phyloP scores from a whole-genome alignment of 2,888 invertebrate species.

The Crocallis elinguaria region DNA sequence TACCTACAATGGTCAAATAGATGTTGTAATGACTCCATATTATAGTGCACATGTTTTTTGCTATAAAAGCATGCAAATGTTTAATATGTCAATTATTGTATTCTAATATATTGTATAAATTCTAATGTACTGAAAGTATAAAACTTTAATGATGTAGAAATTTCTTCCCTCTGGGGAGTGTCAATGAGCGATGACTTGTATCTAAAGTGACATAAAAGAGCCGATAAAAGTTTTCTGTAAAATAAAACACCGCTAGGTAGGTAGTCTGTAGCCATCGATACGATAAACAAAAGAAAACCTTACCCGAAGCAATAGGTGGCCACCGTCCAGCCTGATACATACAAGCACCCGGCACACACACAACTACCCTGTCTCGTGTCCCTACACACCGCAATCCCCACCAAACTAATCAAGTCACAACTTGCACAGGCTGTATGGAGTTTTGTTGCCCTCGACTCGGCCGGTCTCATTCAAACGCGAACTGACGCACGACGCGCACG shows the following conservation, averaged over 20 bases:
- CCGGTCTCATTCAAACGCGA: constrained; percentile 69
- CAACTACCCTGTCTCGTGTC: constrained; percentile 39
- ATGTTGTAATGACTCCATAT: too few relatives aligned
- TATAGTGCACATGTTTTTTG: too few relatives aligned
- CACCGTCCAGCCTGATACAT: constrained; percentile 41
- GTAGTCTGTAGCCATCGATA: constrained; percentile 46
- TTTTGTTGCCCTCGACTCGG: constrained; percentile 57
- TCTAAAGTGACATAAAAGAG: constrained; percentile 21
- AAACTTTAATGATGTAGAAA: too few relatives aligned
- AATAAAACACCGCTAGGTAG: constrained; percentile 37
- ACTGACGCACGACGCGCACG: constrained; percentile 63
- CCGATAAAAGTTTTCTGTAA: constrained; percentile 40
- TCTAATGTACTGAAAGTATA: too few relatives aligned
- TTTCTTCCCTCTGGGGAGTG: too few relatives aligned
- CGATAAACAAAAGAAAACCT: constrained; percentile 74
- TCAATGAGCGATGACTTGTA: too few relatives aligned
- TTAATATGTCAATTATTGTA: too few relatives aligned
- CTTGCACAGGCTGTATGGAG: constrained; percentile 65
- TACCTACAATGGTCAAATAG: too few relatives aligned
- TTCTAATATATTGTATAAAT: too few relatives aligned
- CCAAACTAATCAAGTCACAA: constrained; percentile 65
- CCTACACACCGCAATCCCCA: constrained; percentile 45
- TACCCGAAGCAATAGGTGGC: constrained; percentile 58
- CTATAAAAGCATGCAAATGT: too few relatives aligned
- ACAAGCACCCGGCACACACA: constrained; percentile 40